A percentile compares a stretch with the other conserved stretches of the same genome.
Evolutionary conservation across 2,888 invertebrate genomes (phyloP).

Genomic region (Salticus scenicus): DNA sequence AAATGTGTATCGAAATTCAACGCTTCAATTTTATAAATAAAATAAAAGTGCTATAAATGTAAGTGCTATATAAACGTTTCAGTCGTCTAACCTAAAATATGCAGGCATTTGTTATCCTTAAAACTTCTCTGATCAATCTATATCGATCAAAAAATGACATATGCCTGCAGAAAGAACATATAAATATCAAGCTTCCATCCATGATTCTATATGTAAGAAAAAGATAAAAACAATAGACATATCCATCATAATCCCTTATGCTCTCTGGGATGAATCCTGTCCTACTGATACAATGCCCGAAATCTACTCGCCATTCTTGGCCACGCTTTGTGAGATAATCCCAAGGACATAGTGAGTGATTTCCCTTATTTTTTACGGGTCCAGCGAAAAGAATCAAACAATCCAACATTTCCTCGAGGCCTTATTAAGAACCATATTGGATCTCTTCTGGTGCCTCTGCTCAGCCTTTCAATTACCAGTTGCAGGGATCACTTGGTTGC

Average conservation of each 20-base stretch:
- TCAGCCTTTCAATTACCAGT: conserved; percentile 54
- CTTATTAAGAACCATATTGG: conserved; percentile 52
- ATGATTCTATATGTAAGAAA: not conserved
- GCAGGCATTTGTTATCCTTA: too few relatives aligned
- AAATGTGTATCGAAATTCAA: too few relatives aligned
- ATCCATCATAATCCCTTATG: not conserved
- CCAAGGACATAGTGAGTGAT: not conserved
- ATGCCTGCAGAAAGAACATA: too few relatives aligned
- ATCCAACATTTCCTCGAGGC: conserved; percentile 34
- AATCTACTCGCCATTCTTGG: not conserved
- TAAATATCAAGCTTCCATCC: not conserved
- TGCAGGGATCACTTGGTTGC: conserved; percentile 59
- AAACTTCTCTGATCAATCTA: too few relatives aligned
- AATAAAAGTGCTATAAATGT: too few relatives aligned
- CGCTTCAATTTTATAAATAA: too few relatives aligned
- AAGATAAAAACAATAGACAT: not conserved
- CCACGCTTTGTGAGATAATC: conserved; percentile 15
- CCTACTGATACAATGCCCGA: not conserved
- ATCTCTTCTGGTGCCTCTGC: conserved; percentile 27
- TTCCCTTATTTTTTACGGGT: conserved; percentile 11
- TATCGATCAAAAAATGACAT: too few relatives aligned
- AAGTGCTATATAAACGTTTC: too few relatives aligned
- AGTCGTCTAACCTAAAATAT: too few relatives aligned
- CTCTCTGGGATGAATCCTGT: not conserved
- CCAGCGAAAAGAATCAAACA: conserved; percentile 32